phyloP scores from a whole-genome alignment of 2,113 vertebrate species.

The human (Homo sapiens) region GRCh38 chr6:30190501-30191000 shows the following conservation, averaged over 20 bases:
- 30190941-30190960: neutral
- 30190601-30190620: neutral
- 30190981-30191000: neutral
- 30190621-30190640: neutral
- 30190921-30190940: neutral
- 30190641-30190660: neutral
- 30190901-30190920: neutral
- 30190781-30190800: neutral
- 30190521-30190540: neutral
- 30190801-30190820: neutral
- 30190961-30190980: neutral
- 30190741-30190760: neutral
- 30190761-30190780: neutral
- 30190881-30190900: neutral
- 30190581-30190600: slow-evolving; percentile 6
- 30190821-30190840: neutral
- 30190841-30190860: neutral
- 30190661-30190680: neutral
- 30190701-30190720: neutral
- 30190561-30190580: neutral
- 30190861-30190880: neutral
- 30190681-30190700: neutral
- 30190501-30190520: neutral
- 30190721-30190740: neutral
- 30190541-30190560: neutral